phyloP scores from a whole-genome alignment of 2,797 vertebrate species.

The Sebastes iracundus region DNA sequence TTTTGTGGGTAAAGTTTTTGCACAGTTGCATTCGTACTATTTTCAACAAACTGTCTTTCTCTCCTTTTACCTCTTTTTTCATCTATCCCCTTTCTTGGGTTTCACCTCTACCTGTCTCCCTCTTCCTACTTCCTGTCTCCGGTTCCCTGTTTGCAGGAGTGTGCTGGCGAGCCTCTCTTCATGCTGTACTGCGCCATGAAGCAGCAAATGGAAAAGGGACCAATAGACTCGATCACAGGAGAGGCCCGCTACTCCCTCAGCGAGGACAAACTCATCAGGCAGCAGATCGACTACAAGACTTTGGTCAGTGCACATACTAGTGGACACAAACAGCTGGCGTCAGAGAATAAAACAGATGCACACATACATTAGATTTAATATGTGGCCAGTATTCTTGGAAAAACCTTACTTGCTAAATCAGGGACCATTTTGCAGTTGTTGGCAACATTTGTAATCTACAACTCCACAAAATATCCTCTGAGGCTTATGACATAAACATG shows the following conservation, averaged over 20 bases:
- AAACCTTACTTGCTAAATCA: neutral
- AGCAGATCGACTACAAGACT: slow-evolving; percentile 99
- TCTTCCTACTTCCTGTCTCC: neutral
- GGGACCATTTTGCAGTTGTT: neutral
- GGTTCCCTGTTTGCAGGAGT: slow-evolving; percentile 47
- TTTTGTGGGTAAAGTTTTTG: slow-evolving; percentile 23
- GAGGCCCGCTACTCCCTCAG: slow-evolving; percentile 98
- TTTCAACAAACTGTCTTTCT: slow-evolving; percentile 14
- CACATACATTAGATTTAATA: neutral
- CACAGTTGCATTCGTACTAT: neutral
- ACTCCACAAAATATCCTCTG: neutral
- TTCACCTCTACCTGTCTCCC: neutral
- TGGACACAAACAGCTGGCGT: neutral
- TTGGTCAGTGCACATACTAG: slow-evolving; percentile 85
- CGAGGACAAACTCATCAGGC: slow-evolving; percentile 98
- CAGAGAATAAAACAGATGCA: neutral
- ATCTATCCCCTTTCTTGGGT: neutral
- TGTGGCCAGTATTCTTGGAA: neutral
- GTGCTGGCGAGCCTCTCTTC: slow-evolving; percentile 86
- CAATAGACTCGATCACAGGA: slow-evolving; percentile 97
- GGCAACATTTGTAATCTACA: neutral
- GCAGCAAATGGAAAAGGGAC: slow-evolving; percentile 99
- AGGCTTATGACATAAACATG: neutral
- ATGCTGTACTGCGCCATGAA: slow-evolving; percentile 99
- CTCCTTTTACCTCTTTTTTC: neutral